A percentile compares a stretch with the other conserved stretches of the same genome.
These are phyloP conservation scores for Okamejei kenojei DNA, from an alignment of 2,797 vertebrate genomes.

Conservation along the genomic window DNA sequence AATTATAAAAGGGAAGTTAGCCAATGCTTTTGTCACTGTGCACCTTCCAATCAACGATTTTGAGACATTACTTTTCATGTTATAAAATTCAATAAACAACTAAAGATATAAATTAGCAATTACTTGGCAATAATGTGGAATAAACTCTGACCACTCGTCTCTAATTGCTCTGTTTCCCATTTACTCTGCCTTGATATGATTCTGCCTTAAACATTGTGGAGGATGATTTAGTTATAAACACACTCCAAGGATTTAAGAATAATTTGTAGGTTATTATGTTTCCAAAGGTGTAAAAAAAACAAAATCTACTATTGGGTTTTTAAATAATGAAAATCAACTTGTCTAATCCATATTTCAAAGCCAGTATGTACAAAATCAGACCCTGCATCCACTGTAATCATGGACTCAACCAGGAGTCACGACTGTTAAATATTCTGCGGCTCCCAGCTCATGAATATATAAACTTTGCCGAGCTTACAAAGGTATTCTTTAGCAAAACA, in stretches of 20 bases:
- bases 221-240: neutral
- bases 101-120: neutral
- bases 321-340: neutral
- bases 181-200: constrained; percentile 8
- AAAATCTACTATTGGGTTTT: neutral
- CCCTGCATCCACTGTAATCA: neutral
- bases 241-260: neutral
- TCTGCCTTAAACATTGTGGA: neutral
- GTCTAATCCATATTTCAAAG: neutral
- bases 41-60: neutral
- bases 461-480: neutral
- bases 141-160: neutral
- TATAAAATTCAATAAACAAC: neutral
- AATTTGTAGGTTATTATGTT: neutral
- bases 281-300: neutral
- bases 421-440: constrained; percentile 11
- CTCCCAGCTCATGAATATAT: neutral
- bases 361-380: neutral
- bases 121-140: neutral
- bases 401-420: neutral
- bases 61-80: neutral
- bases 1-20: constrained; percentile 12
- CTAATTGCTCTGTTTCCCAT: neutral
- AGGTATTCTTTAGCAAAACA: constrained; percentile 22
- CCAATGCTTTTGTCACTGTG: neutral